Evolutionary conservation across 2,113 vertebrate genomes (phyloP).

Genomic region (Leptocoma aspasia): DNA sequence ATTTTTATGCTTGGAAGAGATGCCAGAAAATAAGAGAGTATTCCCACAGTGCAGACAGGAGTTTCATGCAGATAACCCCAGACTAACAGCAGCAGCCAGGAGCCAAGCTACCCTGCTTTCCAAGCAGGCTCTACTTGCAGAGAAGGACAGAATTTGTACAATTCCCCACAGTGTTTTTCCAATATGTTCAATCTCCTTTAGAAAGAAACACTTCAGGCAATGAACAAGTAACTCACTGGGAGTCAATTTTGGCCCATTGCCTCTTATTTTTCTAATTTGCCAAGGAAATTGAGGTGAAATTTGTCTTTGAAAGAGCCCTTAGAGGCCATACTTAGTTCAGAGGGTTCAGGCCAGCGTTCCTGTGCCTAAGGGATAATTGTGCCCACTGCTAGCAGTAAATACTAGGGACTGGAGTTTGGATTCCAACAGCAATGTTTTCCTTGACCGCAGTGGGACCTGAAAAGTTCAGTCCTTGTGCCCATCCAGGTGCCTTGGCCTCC

Average conservation of each 20-base stretch:
- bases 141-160: neutral
- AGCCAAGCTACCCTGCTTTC: neutral
- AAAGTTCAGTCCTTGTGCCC: neutral
- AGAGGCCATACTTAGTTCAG: neutral
- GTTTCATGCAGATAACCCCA: neutral
- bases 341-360: neutral
- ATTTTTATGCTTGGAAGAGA: neutral
- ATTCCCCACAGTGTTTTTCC: neutral
- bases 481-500: neutral
- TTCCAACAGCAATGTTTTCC: neutral
- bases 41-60: neutral
- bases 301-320: neutral
- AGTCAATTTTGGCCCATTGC: neutral
- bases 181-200: constrained; percentile 1
- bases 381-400: neutral
- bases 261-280: neutral
- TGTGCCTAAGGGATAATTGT: neutral
- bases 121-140: neutral
- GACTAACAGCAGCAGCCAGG: neutral
- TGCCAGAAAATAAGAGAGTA: neutral
- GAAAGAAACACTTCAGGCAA: neutral
- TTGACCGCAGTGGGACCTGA: neutral
- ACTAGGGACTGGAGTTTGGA: neutral
- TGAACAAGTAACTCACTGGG: neutral
- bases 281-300: neutral